Conservation (phyloP, 2,888 invertebrate species). For the Mythimna lalbum region DNA sequence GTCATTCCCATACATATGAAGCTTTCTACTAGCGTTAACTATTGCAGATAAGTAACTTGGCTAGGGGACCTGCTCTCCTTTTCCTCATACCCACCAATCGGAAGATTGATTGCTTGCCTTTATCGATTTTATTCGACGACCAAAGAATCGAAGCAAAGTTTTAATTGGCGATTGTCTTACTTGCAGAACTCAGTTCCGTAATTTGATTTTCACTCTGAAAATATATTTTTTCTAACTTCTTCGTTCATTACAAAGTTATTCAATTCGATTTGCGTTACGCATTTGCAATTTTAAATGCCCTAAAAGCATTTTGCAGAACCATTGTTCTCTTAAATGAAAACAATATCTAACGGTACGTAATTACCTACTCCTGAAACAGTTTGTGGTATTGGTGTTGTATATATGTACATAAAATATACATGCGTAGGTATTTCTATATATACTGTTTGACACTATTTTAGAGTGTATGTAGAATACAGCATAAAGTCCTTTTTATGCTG, state of each 20-base stretch:
- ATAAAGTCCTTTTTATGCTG: no score
- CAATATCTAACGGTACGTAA: background rate
- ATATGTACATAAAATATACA: no score
- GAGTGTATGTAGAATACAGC: no score
- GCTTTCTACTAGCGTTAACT: no score
- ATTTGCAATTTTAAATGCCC: constrained; percentile 13
- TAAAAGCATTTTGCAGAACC: constrained; percentile 6
- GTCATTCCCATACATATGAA: no score
- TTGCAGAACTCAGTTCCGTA: constrained; percentile 41
- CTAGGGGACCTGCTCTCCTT: background rate
- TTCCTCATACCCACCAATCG: background rate
- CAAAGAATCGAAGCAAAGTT: constrained; percentile 41
- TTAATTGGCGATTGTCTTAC: constrained; percentile 53
- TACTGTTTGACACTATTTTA: background rate
- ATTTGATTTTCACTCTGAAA: constrained; percentile 38
- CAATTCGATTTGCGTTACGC: constrained; percentile 28
- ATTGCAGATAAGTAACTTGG: no score
- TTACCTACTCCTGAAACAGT: constrained; percentile 19
- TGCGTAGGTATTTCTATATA: no score
- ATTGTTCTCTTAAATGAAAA: constrained; percentile 7
- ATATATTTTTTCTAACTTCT: constrained; percentile 40
- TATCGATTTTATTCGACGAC: constrained; percentile 36
- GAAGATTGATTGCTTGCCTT: constrained; percentile 21
- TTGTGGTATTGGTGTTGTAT: constrained; percentile 8
- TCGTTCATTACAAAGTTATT: constrained; percentile 31